A percentile compares a stretch with the other conserved stretches of the same genome.
Conservation (phyloP, 1,140 invertebrate genomes). For the Wasmannia auropunctata region DNA sequence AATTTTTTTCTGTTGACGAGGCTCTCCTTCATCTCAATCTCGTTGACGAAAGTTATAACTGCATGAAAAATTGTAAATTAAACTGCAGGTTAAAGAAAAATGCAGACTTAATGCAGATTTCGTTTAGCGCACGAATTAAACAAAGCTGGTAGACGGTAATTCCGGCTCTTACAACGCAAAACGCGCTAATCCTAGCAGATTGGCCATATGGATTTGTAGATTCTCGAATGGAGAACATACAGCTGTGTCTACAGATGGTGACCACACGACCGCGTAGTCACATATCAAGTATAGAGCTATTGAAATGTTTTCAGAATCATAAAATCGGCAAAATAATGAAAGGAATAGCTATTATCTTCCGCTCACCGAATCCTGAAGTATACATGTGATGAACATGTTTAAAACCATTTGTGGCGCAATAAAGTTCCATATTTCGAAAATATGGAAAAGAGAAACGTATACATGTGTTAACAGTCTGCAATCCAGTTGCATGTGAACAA, state of each 20-base stretch:
- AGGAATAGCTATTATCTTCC: not conserved
- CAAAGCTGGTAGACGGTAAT: not conserved
- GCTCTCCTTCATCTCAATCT: not conserved
- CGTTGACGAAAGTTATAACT: not conserved
- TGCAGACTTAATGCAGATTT: not conserved
- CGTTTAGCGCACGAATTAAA: not conserved
- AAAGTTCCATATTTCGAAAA: not conserved
- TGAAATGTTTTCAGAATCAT: not conserved
- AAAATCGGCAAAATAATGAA: not conserved
- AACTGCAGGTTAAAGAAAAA: not conserved
- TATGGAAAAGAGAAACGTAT: not conserved
- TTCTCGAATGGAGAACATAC: not conserved
- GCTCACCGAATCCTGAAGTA: not conserved
- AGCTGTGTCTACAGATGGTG: slow-evolving; percentile 32
- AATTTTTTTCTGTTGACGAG: not conserved
- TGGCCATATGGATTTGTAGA: slow-evolving; percentile 12
- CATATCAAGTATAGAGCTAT: not conserved
- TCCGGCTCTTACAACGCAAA: not conserved
- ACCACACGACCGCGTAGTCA: not conserved
- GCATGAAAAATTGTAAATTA: not conserved
- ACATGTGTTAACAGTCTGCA: slow-evolving; percentile 2
- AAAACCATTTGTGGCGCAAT: not conserved
- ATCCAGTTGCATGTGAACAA: not conserved
- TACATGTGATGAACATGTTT: not conserved
- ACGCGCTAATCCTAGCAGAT: not conserved